Percentiles rank a stretch among this genome's conserved stretches.
phyloP scores from a whole-genome alignment of 2,888 invertebrate genomes.

The Andrena praecox region DNA sequence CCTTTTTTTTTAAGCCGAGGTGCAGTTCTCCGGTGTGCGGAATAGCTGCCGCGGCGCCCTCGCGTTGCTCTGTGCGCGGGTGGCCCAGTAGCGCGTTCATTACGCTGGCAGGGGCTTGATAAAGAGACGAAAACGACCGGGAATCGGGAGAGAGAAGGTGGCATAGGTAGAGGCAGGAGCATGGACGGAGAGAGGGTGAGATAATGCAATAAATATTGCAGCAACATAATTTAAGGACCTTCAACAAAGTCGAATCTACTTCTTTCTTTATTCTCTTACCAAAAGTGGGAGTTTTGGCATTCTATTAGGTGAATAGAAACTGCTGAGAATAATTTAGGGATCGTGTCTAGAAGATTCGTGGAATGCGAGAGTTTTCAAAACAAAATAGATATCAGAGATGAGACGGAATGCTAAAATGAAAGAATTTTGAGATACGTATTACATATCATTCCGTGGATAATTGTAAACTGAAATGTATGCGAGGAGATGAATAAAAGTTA shows the following conservation, averaged over 20 bases:
- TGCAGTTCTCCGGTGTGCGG: slow-evolving; percentile 25
- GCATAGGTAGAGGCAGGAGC: too few species aligned
- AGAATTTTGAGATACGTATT: too few species aligned
- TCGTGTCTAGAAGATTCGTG: too few species aligned
- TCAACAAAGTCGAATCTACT: not conserved
- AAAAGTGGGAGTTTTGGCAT: too few species aligned
- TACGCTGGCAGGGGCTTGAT: slow-evolving; percentile 75
- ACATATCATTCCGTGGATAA: too few species aligned
- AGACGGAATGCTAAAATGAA: too few species aligned
- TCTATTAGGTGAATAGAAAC: too few species aligned
- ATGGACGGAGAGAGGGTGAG: not conserved
- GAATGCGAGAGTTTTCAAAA: too few species aligned
- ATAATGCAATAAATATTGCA: not conserved
- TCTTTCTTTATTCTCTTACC: too few species aligned
- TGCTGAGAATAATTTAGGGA: too few species aligned
- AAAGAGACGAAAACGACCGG: slow-evolving; percentile 34
- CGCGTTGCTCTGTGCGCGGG: slow-evolving; percentile 67
- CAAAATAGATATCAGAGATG: too few species aligned
- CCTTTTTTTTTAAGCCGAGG: slow-evolving; percentile 29
- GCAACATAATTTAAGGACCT: not conserved
- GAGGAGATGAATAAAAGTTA: not conserved
- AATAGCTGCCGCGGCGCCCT: slow-evolving; percentile 23
- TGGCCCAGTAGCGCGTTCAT: slow-evolving; percentile 79
- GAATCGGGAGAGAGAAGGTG: not conserved
- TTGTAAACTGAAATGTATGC: too few species aligned